phyloP scores from a whole-genome alignment of 2,797 vertebrate genomes.

The Tarsius wallacei region DNA sequence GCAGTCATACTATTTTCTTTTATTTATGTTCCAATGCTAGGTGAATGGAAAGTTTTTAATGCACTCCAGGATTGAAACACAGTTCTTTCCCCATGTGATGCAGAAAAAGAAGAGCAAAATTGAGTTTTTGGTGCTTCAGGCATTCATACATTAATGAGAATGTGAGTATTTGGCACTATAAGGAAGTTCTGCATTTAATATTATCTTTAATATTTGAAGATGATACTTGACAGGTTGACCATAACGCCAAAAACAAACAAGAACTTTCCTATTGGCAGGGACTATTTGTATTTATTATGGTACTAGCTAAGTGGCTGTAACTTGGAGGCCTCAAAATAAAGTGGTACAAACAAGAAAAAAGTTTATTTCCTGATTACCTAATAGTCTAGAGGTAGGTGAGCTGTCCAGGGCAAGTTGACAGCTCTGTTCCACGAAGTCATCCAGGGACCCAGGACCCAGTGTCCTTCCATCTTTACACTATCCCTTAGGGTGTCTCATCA shows the following conservation, averaged over 20 bases:
- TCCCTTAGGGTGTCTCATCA: not conserved
- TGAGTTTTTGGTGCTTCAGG: slow-evolving; percentile 48
- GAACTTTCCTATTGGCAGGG: not conserved
- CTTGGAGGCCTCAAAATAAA: slow-evolving; percentile 51
- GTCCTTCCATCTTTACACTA: not conserved
- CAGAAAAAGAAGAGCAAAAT: slow-evolving; percentile 48
- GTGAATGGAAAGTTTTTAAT: slow-evolving; percentile 29
- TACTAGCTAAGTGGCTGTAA: not conserved
- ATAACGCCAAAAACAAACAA: not conserved
- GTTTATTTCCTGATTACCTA: not conserved
- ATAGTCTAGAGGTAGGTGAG: not conserved
- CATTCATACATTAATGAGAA: not conserved
- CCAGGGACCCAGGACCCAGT: not conserved
- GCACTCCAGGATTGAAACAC: slow-evolving; percentile 48
- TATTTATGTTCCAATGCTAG: not conserved
- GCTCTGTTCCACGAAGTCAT: not conserved
- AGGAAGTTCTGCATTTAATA: slow-evolving; percentile 21
- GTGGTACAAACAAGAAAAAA: not conserved
- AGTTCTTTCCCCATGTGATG: slow-evolving; percentile 39
- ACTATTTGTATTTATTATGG: not conserved
- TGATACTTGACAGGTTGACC: not conserved
- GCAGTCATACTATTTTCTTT: not conserved
- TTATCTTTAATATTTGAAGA: slow-evolving; percentile 40
- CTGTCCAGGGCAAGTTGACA: not conserved
- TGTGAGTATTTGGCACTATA: not conserved